Conservation (phyloP, 2,113 vertebrate genomes). For the Strix uralensis region DNA sequence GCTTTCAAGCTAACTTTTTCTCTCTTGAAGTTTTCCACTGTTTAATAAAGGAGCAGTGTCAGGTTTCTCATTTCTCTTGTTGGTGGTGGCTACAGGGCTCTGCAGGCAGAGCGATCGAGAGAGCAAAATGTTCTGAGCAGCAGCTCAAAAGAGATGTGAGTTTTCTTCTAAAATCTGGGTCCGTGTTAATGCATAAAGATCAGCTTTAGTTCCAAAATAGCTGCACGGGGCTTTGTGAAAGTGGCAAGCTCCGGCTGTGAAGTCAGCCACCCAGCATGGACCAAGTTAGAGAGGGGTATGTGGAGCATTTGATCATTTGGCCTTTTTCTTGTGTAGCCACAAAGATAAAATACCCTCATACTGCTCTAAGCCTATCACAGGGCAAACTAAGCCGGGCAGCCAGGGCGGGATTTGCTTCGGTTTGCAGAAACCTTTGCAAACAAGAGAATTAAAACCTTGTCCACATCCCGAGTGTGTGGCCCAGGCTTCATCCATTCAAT, state of each 20-base stretch:
- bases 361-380: neutral
- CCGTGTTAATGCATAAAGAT: neutral
- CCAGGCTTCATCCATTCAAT: fast-evolving
- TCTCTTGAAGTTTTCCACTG: neutral
- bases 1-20: neutral
- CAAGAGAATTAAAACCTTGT: neutral
- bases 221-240: neutral
- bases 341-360: neutral
- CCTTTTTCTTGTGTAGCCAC: neutral
- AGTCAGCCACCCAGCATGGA: neutral
- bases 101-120: neutral
- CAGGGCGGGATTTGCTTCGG: neutral
- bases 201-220: slow-evolving; percentile 35
- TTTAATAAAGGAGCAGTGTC: neutral
- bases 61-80: neutral
- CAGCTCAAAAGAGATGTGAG: neutral
- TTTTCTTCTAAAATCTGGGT: slow-evolving; percentile 15
- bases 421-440: neutral
- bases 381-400: neutral
- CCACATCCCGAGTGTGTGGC: neutral
- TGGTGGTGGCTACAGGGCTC: neutral
- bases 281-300: neutral
- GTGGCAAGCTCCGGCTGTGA: neutral
- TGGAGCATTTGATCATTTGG: slow-evolving; percentile 8
- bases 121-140: slow-evolving; percentile 37